These are phyloP conservation scores for Xyrauchen texanus DNA, from an alignment of 2,113 vertebrate genomes.

Conservation along the genomic window DNA sequence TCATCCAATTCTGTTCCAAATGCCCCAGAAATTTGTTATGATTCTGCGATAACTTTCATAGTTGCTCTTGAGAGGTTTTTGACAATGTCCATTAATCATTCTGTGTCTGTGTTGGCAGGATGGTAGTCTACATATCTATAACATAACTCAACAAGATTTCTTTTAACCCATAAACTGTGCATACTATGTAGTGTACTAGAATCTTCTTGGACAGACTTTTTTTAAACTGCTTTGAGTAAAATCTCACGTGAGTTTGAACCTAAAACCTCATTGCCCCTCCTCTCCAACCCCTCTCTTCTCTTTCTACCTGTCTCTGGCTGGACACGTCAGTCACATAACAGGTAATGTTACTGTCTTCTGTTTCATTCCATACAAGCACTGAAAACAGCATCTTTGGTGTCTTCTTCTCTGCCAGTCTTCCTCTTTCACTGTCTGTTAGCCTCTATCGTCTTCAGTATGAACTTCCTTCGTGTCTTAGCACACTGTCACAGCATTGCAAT, in stretches of 20 bases:
- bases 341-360: slow-evolving; percentile 50
- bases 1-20: too few species aligned
- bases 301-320: slow-evolving; percentile 46
- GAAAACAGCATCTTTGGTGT: slow-evolving; percentile 21
- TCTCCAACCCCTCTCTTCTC: slow-evolving; percentile 28
- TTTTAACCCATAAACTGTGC: background rate
- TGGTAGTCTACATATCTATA: background rate
- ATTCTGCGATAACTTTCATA: too few species aligned
- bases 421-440: slow-evolving; percentile 12
- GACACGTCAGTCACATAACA: slow-evolving; percentile 54
- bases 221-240: too few species aligned
- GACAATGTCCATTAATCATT: too few species aligned
- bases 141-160: background rate
- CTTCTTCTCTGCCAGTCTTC: background rate
- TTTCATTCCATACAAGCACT: slow-evolving; percentile 40
- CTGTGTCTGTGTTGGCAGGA: too few species aligned
- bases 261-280: slow-evolving; percentile 35
- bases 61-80: too few species aligned
- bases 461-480: slow-evolving; percentile 31
- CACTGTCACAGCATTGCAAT: background rate
- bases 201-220: background rate
- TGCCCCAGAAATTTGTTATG: too few species aligned
- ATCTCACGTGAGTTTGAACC: background rate
- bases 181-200: background rate
- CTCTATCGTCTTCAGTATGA: slow-evolving; percentile 4